Evolutionary conservation across 1,140 invertebrate genomes (phyloP).

Genomic region (Rhagoletis pomonella): DNA sequence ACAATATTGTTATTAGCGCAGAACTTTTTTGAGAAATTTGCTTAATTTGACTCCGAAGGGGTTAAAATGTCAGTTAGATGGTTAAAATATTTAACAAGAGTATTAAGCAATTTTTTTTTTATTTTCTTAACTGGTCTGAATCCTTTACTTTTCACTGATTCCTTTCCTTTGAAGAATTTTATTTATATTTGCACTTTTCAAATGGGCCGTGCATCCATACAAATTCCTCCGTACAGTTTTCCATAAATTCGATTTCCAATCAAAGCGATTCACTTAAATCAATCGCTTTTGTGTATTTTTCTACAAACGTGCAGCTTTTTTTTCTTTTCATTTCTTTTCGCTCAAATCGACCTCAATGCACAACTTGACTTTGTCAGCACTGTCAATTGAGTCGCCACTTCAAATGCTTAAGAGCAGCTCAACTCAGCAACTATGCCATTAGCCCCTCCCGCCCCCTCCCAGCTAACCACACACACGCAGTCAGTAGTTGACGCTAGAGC

Average conservation of each 20-base stretch:
- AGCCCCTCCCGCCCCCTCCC: not conserved
- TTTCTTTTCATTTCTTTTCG: not conserved
- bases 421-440: slow-evolving; percentile 14
- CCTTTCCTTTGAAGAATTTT: no score
- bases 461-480: slow-evolving; percentile 13
- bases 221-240: not conserved
- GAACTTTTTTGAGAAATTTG: no score
- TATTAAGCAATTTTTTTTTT: no score
- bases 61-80: no score
- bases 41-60: no score
- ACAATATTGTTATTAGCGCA: no score
- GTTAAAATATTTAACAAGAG: no score
- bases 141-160: no score
- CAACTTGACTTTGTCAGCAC: slow-evolving; percentile 44
- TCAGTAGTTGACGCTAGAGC: not conserved
- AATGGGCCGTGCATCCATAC: not conserved
- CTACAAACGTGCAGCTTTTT: not conserved
- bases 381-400: slow-evolving; percentile 17
- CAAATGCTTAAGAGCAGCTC: slow-evolving; percentile 8
- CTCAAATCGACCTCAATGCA: slow-evolving; percentile 39
- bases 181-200: no score
- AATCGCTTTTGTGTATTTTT: slow-evolving; percentile 46
- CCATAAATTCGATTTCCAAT: slow-evolving; percentile 37
- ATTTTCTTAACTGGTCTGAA: no score
- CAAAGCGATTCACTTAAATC: slow-evolving; percentile 33